These are phyloP conservation scores for Microtus ochrogaster DNA, from an alignment of 2,113 vertebrate genomes.

Conservation along the genomic window DNA sequence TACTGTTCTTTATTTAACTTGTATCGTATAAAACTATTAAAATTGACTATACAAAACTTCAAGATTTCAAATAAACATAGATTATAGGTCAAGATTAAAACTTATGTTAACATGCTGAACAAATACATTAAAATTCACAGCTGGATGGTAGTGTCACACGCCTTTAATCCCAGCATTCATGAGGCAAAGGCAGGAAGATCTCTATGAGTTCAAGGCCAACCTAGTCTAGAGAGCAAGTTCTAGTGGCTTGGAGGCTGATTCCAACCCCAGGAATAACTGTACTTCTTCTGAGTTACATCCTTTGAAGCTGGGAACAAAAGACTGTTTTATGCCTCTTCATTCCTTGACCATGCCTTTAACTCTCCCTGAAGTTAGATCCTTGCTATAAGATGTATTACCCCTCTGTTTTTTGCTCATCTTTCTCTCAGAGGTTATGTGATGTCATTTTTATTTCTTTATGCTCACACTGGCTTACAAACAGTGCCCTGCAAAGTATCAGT, in stretches of 20 bases:
- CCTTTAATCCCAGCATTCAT: too few species aligned
- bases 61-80: background rate
- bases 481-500: background rate
- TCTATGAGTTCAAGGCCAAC: too few species aligned
- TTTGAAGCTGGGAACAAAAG: background rate
- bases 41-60: background rate
- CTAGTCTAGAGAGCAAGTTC: too few species aligned
- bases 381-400: background rate
- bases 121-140: background rate
- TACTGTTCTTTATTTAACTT: background rate
- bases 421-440: background rate
- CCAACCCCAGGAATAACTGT: background rate
- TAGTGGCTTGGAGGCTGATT: background rate
- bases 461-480: background rate
- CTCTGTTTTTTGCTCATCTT: background rate
- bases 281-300: background rate
- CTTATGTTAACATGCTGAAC: background rate
- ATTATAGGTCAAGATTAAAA: constrained; percentile 2
- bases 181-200: too few species aligned
- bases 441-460: background rate
- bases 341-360: background rate
- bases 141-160: too few species aligned
- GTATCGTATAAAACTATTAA: background rate
- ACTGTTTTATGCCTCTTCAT: background rate
- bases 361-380: background rate